Conservation (phyloP, 1,140 invertebrate species). For the Bombus picipes region DNA sequence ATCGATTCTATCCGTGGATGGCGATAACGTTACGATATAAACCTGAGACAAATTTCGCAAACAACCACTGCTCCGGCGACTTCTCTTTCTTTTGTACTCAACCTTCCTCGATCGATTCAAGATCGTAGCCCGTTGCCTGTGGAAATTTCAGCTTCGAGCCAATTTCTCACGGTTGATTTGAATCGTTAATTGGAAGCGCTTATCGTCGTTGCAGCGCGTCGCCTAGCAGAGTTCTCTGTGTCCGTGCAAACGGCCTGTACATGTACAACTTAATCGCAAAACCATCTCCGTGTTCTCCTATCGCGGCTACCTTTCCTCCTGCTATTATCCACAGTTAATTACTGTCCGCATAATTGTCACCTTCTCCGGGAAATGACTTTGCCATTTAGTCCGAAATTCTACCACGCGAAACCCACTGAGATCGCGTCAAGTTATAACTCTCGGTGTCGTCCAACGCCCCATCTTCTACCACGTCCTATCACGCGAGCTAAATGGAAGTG, state of each 20-base stretch:
- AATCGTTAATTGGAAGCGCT: slow-evolving; percentile 69
- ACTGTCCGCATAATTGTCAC: slow-evolving; percentile 60
- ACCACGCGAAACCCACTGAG: slow-evolving; percentile 14
- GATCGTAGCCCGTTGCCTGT: not conserved
- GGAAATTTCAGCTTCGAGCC: slow-evolving; percentile 41
- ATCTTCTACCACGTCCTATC: not conserved
- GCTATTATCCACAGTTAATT: slow-evolving; percentile 61
- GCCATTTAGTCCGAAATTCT: slow-evolving; percentile 30
- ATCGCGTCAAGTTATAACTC: slow-evolving; percentile 13
- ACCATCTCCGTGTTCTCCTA: not conserved
- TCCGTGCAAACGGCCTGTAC: slow-evolving; percentile 17
- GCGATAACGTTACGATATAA: not conserved
- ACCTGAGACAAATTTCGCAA: not conserved
- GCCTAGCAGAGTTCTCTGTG: not conserved
- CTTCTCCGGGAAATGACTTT: slow-evolving; percentile 48
- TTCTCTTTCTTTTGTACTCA: not conserved
- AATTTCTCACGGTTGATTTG: slow-evolving; percentile 62
- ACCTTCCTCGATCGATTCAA: no score
- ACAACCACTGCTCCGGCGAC: no score
- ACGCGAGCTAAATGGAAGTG: not conserved
- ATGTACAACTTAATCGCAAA: slow-evolving; percentile 53
- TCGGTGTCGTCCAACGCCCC: no score
- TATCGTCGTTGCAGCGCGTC: slow-evolving; percentile 55
- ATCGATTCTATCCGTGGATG: slow-evolving; percentile 18
- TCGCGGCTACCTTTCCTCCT: slow-evolving; percentile 34